Percentiles rank a stretch among this genome's conserved stretches.
Conservation (phyloP, 2,888 invertebrate genomes). For the Apoda limacodes region DNA sequence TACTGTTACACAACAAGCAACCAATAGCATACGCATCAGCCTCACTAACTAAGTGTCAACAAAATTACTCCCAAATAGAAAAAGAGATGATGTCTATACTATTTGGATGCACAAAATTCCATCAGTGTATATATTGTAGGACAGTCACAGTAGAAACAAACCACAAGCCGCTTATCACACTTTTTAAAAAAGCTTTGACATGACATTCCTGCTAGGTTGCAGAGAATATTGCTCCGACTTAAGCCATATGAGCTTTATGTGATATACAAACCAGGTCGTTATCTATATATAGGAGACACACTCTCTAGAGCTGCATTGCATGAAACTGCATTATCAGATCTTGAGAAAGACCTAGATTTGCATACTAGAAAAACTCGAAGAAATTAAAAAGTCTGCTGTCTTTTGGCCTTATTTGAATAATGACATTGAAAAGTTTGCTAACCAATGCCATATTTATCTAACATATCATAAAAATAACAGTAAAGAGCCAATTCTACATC, state of each 20-base stretch:
- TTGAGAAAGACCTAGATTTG: slow-evolving; percentile 6
- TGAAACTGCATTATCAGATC: neutral
- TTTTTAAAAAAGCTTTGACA: slow-evolving; percentile 1
- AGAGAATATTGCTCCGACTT: slow-evolving; percentile 9
- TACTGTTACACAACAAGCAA: slow-evolving; percentile 12
- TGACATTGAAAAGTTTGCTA: no score
- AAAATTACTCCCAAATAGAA: slow-evolving; percentile 11
- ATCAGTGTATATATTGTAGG: slow-evolving; percentile 14
- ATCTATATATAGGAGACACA: slow-evolving; percentile 9
- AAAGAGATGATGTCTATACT: slow-evolving; percentile 11
- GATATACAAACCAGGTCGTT: slow-evolving; percentile 7
- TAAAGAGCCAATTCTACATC: no score
- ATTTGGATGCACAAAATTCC: slow-evolving; percentile 11
- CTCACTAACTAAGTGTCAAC: slow-evolving; percentile 6
- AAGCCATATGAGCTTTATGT: slow-evolving; percentile 10
- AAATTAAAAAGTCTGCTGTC: no score
- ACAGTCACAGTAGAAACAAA: slow-evolving; percentile 2
- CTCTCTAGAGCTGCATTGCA: slow-evolving; percentile 8
- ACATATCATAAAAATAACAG: no score
- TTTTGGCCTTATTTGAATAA: no score
- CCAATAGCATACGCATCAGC: slow-evolving; percentile 15
- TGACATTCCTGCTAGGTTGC: slow-evolving; percentile 7
- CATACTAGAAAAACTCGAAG: no score
- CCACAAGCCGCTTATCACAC: slow-evolving; percentile 4
- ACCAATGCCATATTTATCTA: no score